Percentiles rank a stretch among this genome's conserved stretches.
Conservation (phyloP, 2,888 invertebrate genomes). For the Sesia bembeciformis region DNA sequence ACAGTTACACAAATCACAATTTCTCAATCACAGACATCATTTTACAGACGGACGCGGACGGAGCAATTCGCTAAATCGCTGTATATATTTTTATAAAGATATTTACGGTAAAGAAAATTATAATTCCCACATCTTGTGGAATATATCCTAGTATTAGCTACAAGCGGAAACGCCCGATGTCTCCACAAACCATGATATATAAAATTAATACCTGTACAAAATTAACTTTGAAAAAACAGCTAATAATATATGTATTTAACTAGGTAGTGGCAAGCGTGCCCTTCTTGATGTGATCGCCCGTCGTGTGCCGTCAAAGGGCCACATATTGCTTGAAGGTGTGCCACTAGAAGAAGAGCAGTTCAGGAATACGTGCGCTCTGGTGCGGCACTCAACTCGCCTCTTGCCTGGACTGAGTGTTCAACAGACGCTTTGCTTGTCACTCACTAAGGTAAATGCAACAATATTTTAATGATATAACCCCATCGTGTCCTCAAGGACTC, state of each 20-base stretch:
- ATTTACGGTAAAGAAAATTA: no score
- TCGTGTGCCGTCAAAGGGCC: constrained; percentile 88
- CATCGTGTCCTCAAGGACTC: no score
- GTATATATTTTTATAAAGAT: no score
- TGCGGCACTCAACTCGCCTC: constrained; percentile 88
- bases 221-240: background rate
- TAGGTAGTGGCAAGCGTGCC: constrained; percentile 95
- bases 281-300: constrained; percentile 93
- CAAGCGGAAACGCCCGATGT: no score
- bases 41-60: no score
- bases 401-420: constrained; percentile 91
- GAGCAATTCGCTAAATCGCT: no score
- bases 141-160: no score
- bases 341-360: constrained; percentile 87
- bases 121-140: no score
- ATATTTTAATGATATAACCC: background rate
- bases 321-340: constrained; percentile 91
- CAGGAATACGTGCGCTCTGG: constrained; percentile 90
- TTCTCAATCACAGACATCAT: background rate
- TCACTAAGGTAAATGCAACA: constrained; percentile 77
- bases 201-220: no score
- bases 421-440: constrained; percentile 87
- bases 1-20: background rate
- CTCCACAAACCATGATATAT: no score
- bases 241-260: constrained; percentile 6